Percentiles rank a stretch among this genome's conserved stretches.
These are phyloP conservation scores for Lysandra bellargus DNA, from an alignment of 2,888 invertebrate genomes.

Conservation along the genomic window DNA sequence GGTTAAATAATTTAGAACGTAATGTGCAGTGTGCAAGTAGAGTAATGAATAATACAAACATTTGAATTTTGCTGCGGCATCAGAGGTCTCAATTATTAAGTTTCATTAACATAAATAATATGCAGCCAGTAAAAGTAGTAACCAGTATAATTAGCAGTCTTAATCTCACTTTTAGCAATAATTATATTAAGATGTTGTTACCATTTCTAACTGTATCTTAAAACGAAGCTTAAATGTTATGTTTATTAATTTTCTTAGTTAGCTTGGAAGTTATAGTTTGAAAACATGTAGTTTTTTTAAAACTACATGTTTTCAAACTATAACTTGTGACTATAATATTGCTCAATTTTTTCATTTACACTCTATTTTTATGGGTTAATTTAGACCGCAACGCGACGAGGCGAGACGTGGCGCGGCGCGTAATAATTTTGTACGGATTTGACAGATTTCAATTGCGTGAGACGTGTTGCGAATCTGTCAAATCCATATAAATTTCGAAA, in stretches of 20 bases:
- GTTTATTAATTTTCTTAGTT: not conserved
- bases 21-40: not conserved
- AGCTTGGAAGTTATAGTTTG: no score
- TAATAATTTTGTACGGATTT: no score
- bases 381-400: no score
- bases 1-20: not conserved
- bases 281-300: no score
- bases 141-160: not conserved
- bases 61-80: slow-evolving; percentile 3
- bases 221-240: not conserved
- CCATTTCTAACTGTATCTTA: not conserved
- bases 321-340: no score
- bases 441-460: no score
- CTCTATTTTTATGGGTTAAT: no score
- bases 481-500: no score
- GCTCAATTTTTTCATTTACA: no score
- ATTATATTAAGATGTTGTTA: not conserved
- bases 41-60: slow-evolving; percentile 26
- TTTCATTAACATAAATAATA: not conserved
- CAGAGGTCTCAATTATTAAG: not conserved
- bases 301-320: no score
- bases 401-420: no score
- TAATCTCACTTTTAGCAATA: not conserved
- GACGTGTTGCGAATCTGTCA: no score
- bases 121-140: not conserved